These are phyloP conservation scores for Kuschelorhynchus macadamiae DNA, from an alignment of 2,888 invertebrate species.

Conservation along the genomic window DNA sequence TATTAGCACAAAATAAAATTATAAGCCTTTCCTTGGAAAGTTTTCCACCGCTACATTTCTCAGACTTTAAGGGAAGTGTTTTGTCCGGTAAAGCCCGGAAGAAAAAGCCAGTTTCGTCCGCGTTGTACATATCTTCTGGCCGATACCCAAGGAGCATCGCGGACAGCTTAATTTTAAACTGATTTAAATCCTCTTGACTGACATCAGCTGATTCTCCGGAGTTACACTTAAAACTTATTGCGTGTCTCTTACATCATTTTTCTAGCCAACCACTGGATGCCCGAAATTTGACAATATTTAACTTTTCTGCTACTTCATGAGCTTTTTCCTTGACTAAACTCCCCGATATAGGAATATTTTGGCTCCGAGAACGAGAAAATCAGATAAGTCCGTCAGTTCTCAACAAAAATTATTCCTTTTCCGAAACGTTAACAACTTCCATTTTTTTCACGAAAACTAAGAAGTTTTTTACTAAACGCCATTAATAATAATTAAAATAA, in stretches of 20 bases:
- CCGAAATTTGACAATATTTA: conserved; percentile 46
- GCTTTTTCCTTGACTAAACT: no score
- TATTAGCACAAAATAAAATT: conserved; percentile 34
- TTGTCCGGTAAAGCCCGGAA: conserved; percentile 55
- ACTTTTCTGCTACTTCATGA: conserved; percentile 50
- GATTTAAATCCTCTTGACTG: conserved; percentile 48
- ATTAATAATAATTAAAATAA: no score
- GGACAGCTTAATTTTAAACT: conserved; percentile 48
- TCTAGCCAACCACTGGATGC: conserved; percentile 53
- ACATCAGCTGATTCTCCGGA: conserved; percentile 53
- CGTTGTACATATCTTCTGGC: conserved; percentile 48
- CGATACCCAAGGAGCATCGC: conserved; percentile 45
- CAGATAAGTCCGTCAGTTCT: no score
- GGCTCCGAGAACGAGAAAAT: no score
- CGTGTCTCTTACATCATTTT: conserved; percentile 50
- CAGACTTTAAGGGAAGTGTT: conserved; percentile 56
- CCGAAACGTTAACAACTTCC: no score
- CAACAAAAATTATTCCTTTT: no score
- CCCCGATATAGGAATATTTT: no score
- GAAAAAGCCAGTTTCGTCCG: conserved; percentile 57
- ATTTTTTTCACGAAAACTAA: no score
- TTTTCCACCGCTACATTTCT: conserved; percentile 34
- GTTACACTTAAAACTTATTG: conserved; percentile 53
- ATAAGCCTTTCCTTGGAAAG: conserved; percentile 19
- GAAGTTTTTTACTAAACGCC: no score